A percentile compares a stretch with the other conserved stretches of the same genome.
Conservation (phyloP, 1,140 invertebrate species). For the Monomorium pharaonis region DNA sequence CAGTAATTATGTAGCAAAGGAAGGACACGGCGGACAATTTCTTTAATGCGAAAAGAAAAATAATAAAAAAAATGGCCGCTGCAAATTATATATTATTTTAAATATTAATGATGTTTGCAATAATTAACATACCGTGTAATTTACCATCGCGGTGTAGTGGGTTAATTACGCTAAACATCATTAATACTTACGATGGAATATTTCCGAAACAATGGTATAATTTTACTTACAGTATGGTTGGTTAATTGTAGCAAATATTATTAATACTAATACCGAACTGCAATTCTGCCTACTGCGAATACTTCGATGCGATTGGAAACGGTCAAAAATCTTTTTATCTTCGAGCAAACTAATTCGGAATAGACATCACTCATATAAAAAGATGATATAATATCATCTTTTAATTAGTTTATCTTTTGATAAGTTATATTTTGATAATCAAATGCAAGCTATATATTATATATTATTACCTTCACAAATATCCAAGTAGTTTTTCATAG, state of each 20-base stretch:
- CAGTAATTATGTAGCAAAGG: neutral
- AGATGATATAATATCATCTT: too few relatives aligned
- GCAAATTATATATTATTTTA: slow-evolving; percentile 14
- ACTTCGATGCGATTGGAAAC: neutral
- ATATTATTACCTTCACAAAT: too few relatives aligned
- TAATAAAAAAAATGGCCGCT: neutral
- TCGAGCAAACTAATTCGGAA: neutral
- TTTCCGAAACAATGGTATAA: slow-evolving; percentile 47
- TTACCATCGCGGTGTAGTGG: slow-evolving; percentile 23
- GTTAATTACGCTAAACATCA: slow-evolving; percentile 58
- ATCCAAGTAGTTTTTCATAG: too few relatives aligned
- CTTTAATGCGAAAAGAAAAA: neutral
- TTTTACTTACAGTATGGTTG: slow-evolving; percentile 31
- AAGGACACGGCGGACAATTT: neutral
- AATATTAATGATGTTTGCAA: slow-evolving; percentile 47
- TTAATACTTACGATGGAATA: slow-evolving; percentile 55
- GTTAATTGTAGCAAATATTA: slow-evolving; percentile 51
- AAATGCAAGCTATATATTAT: too few relatives aligned
- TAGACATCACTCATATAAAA: neutral
- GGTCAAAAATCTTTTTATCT: slow-evolving; percentile 1
- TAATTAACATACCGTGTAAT: slow-evolving; percentile 51
- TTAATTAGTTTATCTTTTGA: too few relatives aligned
- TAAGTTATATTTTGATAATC: too few relatives aligned
- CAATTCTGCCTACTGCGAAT: neutral
- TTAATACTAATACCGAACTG: slow-evolving; percentile 35